A percentile compares a stretch with the other conserved stretches of the same genome.
These are phyloP conservation scores for Forbesichthys agassizii DNA, from an alignment of 2,113 vertebrate genomes.

Conservation along the genomic window DNA sequence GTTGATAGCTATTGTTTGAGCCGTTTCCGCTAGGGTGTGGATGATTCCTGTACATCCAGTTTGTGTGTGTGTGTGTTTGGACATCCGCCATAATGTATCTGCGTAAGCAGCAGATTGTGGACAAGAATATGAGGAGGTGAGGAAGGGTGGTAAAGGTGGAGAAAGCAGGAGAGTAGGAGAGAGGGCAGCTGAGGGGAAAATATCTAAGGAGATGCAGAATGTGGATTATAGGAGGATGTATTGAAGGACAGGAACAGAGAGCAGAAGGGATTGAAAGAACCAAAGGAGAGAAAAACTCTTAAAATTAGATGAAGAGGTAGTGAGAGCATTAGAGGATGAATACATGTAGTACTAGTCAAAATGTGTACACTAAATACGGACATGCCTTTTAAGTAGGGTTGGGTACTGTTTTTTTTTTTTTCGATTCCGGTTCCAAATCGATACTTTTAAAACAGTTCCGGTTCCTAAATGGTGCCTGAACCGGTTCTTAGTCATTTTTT, in stretches of 20 bases:
- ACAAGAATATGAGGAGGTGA: neutral
- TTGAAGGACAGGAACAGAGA: neutral
- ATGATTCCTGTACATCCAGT: constrained; percentile 7
- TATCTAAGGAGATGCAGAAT: neutral
- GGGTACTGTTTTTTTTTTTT: too few relatives aligned
- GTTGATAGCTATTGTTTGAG: constrained; percentile 12
- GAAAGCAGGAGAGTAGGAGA: neutral
- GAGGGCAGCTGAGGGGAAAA: too few relatives aligned
- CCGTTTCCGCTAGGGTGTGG: constrained; percentile 29
- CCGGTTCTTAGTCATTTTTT: too few relatives aligned
- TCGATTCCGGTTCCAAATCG: too few relatives aligned
- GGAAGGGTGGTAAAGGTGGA: neutral
- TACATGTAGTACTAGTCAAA: too few relatives aligned
- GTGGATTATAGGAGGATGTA: neutral
- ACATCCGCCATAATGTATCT: neutral
- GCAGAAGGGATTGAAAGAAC: neutral
- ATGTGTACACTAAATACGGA: too few relatives aligned
- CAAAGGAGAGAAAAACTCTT: too few relatives aligned
- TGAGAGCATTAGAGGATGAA: too few relatives aligned
- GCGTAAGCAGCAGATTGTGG: constrained; percentile 5
- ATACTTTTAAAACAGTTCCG: too few relatives aligned
- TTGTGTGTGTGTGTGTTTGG: constrained; percentile 2
- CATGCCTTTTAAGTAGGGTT: too few relatives aligned
- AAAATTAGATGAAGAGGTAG: too few relatives aligned
- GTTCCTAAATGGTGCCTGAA: too few relatives aligned